Evolutionary conservation across 2,797 vertebrate genomes (phyloP).

Genomic region (Loriculus beryllinus): DNA sequence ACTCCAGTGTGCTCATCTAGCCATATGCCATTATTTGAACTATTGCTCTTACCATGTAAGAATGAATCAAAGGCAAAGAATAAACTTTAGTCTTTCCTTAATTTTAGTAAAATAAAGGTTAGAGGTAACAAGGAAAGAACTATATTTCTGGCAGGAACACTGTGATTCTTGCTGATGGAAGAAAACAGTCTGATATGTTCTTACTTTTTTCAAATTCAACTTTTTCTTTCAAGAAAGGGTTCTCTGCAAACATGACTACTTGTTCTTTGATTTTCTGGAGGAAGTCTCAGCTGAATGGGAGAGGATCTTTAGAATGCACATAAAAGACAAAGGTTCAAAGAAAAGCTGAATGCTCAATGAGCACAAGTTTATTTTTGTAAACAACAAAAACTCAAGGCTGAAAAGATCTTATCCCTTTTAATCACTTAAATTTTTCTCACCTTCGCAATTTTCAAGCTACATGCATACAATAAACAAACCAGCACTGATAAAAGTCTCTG

Average conservation of each 20-base stretch:
- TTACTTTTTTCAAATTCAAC: not conserved
- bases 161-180: not conserved
- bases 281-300: conserved; percentile 1
- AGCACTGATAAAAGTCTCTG: not conserved
- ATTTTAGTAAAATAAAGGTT: not conserved
- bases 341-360: conserved; percentile 18
- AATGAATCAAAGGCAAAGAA: not conserved
- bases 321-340: conserved; percentile 24
- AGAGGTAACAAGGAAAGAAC: not conserved
- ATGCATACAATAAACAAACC: not conserved
- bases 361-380: conserved; percentile 28
- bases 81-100: not conserved
- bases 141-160: not conserved
- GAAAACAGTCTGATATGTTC: not conserved
- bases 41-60: not conserved
- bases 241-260: not conserved
- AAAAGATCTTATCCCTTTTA: conserved; percentile 42
- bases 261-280: not conserved
- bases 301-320: conserved; percentile 7
- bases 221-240: not conserved
- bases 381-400: not conserved
- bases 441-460: not conserved
- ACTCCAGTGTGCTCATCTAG: not conserved
- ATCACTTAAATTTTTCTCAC: not conserved
- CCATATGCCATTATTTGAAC: not conserved